Evolutionary conservation across 2,113 vertebrate species (phyloP).

Genomic region (Heliornis fulica): DNA sequence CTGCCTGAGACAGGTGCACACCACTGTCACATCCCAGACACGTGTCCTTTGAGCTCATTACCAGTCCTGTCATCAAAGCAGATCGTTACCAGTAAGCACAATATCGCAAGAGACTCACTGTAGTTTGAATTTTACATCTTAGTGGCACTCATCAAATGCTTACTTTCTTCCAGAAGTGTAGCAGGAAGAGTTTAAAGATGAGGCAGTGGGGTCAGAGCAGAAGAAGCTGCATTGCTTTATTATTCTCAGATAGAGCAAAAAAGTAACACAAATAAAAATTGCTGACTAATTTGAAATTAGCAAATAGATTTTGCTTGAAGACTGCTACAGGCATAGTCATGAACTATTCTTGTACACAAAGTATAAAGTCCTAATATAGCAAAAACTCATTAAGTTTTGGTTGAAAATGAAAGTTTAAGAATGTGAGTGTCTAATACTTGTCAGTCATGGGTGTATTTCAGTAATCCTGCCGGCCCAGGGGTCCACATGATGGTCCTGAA

Average conservation of each 20-base stretch:
- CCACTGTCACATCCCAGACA: neutral
- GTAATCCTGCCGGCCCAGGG: neutral
- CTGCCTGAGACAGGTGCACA: constrained; percentile 22
- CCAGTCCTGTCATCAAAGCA: neutral
- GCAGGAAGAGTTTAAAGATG: neutral
- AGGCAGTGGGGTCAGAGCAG: neutral
- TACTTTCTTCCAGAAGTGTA: neutral
- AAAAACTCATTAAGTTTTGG: neutral
- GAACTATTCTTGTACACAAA: neutral
- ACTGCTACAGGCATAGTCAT: neutral
- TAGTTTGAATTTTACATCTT: neutral
- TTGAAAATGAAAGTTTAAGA: neutral
- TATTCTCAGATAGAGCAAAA: neutral
- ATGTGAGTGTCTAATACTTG: neutral
- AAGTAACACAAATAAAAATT: neutral
- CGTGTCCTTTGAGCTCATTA: neutral
- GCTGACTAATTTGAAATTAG: neutral
- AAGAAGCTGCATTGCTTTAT: neutral
- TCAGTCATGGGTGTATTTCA: neutral
- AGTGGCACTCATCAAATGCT: neutral
- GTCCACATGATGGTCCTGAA: neutral
- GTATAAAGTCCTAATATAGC: neutral
- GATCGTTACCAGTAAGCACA: neutral
- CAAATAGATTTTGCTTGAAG: neutral
- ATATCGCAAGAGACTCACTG: neutral